Evolutionary conservation across 2,888 invertebrate genomes (phyloP), one percentile per base, ranked within the genome.

Genomic region (Operophtera brumata): DNA sequence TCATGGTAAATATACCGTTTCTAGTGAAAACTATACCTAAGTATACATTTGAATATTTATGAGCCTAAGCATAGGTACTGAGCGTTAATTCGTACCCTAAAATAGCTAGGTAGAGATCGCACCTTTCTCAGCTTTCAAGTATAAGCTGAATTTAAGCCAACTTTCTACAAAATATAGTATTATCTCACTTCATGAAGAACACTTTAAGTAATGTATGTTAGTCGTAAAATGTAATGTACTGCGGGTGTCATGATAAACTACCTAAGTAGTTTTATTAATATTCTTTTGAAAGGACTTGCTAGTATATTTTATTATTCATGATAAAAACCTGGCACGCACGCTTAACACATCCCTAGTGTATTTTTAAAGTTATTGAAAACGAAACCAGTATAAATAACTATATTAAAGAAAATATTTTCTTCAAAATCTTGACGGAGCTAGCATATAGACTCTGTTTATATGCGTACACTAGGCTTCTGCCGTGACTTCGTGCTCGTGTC

Each of bases 191-290:
- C 47, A 56, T 56, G 47, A 44, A 56, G 55, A 56, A 45, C 52
- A 52, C 52, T 52, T 36, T 57, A 52, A 57, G 48, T 57, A 57
- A 57, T 48, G 44, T 45, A 57, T 41, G 44, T 48, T 40, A 12
- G 52, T 43, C 52, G 56, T 52, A 52, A 57, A 57, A 57, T 12
- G 25, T 51, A 56, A 51, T 45, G 47, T 48, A 47, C 41, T 44
- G 46, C 48, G 47, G 40, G 47, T 41, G 52, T 52, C 47, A 52
- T 37, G 36, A 37, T 43, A 47, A 47, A 43, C 50, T 41, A 20
- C 20, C 20, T 20, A 43, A 44, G 47, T 55, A 55, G 52, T 50
- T 53, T 56, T 58, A 58, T 55, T 58, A 61, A 53, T 55, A 61
- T 55, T 35, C 47, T 44, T 54, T 50, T 50, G 47, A 36, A 51